A percentile compares a stretch with the other conserved stretches of the same genome.
These are phyloP conservation scores for Drosophila lacertosa DNA, from an alignment of 1,140 invertebrate genomes.

Conservation along the genomic window DNA sequence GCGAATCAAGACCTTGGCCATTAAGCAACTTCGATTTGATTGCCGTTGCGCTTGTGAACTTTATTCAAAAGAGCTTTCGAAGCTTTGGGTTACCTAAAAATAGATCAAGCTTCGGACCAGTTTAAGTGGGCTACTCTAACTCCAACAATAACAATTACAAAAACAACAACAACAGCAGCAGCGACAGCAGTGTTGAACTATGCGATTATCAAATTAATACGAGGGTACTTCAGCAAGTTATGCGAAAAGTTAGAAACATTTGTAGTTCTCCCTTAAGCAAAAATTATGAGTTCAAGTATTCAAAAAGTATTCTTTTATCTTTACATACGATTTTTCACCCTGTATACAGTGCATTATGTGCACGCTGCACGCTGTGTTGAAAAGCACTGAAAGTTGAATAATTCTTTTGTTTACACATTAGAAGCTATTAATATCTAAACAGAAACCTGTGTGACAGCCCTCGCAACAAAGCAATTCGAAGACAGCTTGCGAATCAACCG, in stretches of 20 bases:
- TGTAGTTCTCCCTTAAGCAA: not conserved
- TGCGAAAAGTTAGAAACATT: not conserved
- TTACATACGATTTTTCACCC: too few species aligned
- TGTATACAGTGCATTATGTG: too few species aligned
- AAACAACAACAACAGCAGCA: conserved; percentile 10
- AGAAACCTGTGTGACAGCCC: conserved; percentile 3
- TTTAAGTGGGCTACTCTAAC: conserved; percentile 39
- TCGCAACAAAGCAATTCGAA: conserved; percentile 22
- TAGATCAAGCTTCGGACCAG: conserved; percentile 47
- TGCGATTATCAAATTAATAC: conserved; percentile 24
- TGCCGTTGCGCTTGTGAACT: conserved; percentile 21
- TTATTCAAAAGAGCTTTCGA: conserved; percentile 29
- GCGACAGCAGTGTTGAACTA: conserved; percentile 8
- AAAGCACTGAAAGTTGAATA: not conserved
- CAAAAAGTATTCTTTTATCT: too few species aligned
- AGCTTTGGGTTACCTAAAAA: conserved; percentile 43
- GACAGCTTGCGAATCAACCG: conserved; percentile 33
- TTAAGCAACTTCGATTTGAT: conserved; percentile 30
- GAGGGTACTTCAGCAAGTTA: conserved; percentile 11
- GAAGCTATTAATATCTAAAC: not conserved
- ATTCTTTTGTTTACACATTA: not conserved
- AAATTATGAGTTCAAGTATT: too few species aligned
- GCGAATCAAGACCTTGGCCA: conserved; percentile 31
- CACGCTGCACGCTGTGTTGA: too few species aligned
- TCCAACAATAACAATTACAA: conserved; percentile 22